phyloP scores from a whole-genome alignment of 1,140 invertebrate genomes.

The Antheraea pernyi region DNA sequence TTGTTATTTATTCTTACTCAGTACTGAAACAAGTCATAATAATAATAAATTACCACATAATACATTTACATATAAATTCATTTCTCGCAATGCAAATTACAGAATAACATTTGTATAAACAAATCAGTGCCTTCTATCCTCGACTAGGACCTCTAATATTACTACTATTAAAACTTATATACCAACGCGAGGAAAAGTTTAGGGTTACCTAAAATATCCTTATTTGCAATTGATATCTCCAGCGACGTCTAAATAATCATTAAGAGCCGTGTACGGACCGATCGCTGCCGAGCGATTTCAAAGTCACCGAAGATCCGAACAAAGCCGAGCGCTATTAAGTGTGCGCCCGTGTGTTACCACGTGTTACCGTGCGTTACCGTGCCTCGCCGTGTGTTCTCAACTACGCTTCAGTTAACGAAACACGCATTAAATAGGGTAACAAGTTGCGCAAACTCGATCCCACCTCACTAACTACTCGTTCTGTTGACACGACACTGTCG shows the following conservation, averaged over 20 bases:
- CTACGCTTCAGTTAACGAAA: constrained; percentile 22
- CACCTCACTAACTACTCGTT: constrained; percentile 19
- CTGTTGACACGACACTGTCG: constrained; percentile 20
- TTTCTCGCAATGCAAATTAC: too few species aligned
- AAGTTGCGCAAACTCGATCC: constrained; percentile 22
- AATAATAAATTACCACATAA: too few species aligned
- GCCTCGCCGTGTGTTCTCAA: constrained; percentile 7
- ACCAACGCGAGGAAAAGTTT: constrained; percentile 13
- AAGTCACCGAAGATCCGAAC: constrained; percentile 9
- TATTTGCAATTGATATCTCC: constrained; percentile 20
- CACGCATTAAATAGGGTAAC: constrained; percentile 25
- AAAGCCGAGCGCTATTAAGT: not conserved
- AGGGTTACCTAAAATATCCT: constrained; percentile 16
- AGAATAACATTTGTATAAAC: not conserved
- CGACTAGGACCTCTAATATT: constrained; percentile 15
- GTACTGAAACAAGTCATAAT: too few species aligned
- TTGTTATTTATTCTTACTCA: too few species aligned
- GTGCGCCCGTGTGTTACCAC: constrained; percentile 12
- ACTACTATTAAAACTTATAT: constrained; percentile 25
- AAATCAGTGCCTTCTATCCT: not conserved
- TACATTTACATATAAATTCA: too few species aligned
- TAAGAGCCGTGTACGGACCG: constrained; percentile 24
- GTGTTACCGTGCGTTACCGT: constrained; percentile 6
- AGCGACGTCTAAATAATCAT: constrained; percentile 30
- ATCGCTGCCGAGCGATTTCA: constrained; percentile 9